A percentile compares a stretch with the other conserved stretches of the same genome.
phyloP scores from a whole-genome alignment of 2,888 invertebrate species.

The Macrosiphum euphorbiae region DNA sequence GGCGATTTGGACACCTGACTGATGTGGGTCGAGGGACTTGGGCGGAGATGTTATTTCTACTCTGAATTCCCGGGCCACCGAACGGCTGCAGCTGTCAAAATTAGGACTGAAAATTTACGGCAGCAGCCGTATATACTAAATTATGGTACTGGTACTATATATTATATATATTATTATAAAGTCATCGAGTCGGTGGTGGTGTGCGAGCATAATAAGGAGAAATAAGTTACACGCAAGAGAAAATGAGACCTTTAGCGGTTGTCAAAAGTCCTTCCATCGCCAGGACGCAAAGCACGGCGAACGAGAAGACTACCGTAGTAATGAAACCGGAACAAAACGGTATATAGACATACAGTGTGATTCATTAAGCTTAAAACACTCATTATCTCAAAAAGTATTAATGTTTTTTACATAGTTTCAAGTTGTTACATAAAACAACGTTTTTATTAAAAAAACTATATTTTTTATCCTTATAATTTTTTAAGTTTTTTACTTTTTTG shows the following conservation, averaged over 20 bases:
- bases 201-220: not conserved
- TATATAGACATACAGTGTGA: no score
- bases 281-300: not conserved
- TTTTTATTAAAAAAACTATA: no score
- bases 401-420: no score
- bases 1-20: not conserved
- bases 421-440: no score
- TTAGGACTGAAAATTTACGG: not conserved
- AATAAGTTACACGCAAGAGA: not conserved
- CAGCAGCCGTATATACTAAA: not conserved
- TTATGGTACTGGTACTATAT: not conserved
- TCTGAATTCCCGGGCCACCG: not conserved
- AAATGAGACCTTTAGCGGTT: not conserved
- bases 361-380: no score
- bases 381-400: no score
- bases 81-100: not conserved
- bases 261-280: not conserved
- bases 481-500: no score
- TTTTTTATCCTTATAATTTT: no score
- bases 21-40: not conserved
- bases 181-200: not conserved
- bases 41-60: conserved; percentile 5
- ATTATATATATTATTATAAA: not conserved
- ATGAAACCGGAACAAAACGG: not conserved
- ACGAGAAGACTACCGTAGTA: not conserved